phyloP scores from a whole-genome alignment of 2,113 vertebrate species.

The Lasiurus borealis region DNA sequence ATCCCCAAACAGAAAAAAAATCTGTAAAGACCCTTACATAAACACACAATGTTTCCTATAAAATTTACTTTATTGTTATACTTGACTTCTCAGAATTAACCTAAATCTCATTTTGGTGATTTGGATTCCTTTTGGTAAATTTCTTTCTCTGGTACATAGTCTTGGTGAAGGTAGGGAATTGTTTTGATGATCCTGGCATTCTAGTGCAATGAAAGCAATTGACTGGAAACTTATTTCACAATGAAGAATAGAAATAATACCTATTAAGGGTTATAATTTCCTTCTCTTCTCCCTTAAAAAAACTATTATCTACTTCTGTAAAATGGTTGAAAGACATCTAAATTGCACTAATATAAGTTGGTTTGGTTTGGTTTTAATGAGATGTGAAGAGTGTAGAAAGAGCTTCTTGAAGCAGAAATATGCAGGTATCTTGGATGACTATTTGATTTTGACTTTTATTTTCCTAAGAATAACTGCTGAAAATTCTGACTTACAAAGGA shows the following conservation, averaged over 20 bases:
- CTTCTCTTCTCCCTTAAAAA: background rate
- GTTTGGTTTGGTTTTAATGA: constrained; percentile 50
- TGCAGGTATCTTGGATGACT: background rate
- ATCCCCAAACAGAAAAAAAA: background rate
- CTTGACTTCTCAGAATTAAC: background rate
- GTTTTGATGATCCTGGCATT: background rate
- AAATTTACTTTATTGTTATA: background rate
- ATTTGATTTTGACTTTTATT: constrained; percentile 44
- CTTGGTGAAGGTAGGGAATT: background rate
- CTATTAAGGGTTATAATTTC: background rate
- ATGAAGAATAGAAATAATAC: background rate
- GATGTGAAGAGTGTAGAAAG: background rate
- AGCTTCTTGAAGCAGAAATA: background rate
- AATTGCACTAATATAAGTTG: background rate
- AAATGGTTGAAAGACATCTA: background rate
- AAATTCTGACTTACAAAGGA: background rate
- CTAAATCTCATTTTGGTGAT: background rate
- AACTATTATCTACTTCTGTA: background rate
- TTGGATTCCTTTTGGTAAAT: background rate
- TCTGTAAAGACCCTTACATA: background rate
- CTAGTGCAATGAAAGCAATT: background rate
- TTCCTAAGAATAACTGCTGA: background rate
- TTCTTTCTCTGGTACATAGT: rapidly evolving
- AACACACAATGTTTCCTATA: background rate
- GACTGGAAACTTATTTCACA: constrained; percentile 4